Conservation (phyloP, 2,888 invertebrate genomes). For the Cerceris rybyensis region DNA sequence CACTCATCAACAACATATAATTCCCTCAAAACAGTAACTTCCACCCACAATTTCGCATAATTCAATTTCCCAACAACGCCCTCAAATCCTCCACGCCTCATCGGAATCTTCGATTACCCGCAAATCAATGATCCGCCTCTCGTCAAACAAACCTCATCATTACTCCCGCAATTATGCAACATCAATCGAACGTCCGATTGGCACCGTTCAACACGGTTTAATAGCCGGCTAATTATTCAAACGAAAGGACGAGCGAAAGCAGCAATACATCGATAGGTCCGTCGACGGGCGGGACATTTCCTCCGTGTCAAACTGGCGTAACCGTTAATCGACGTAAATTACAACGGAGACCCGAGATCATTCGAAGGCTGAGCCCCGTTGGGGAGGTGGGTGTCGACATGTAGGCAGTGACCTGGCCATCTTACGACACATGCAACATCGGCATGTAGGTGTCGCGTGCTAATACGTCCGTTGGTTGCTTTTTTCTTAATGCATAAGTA, state of each 20-base stretch:
- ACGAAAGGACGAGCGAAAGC: constrained; percentile 9
- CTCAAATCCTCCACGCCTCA: no score
- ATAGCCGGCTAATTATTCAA: neutral
- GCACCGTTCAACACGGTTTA: neutral
- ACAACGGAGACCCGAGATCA: constrained; percentile 34
- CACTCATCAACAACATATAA: no score
- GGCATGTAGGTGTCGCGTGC: constrained; percentile 60
- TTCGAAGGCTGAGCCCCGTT: constrained; percentile 46
- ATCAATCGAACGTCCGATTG: neutral
- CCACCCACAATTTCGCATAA: no score
- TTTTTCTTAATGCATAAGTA: constrained; percentile 28
- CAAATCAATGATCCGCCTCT: no score
- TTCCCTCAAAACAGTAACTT: no score
- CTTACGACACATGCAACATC: constrained; percentile 69
- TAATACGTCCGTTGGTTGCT: constrained; percentile 34
- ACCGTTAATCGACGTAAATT: constrained; percentile 60
- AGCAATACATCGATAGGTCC: neutral
- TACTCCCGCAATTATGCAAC: neutral
- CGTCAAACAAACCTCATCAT: no score
- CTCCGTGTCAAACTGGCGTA: constrained; percentile 23
- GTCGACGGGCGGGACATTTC: constrained; percentile 6
- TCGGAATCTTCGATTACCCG: no score
- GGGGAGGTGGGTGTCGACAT: constrained; percentile 68
- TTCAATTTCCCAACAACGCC: no score
- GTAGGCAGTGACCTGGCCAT: constrained; percentile 75